These are phyloP conservation scores for Drosophila emarginata DNA, from an alignment of 2,888 invertebrate species.

Conservation along the genomic window DNA sequence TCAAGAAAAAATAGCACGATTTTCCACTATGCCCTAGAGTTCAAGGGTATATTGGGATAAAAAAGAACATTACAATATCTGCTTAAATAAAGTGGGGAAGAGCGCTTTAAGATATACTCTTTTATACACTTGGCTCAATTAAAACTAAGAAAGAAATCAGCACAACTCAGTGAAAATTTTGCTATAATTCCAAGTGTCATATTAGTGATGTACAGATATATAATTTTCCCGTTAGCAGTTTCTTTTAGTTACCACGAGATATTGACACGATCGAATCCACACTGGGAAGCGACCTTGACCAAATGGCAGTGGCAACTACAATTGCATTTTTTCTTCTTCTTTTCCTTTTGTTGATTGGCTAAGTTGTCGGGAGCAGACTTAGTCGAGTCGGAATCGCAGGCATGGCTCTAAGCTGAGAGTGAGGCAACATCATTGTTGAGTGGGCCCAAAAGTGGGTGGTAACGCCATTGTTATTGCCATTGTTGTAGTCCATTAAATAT, in stretches of 20 bases:
- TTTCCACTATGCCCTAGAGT: constrained; percentile 15
- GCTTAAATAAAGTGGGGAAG: no score
- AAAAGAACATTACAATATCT: no score
- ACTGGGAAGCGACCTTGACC: constrained; percentile 66
- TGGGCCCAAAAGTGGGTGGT: constrained; percentile 61
- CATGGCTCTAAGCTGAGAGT: constrained; percentile 43
- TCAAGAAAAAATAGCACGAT: constrained; percentile 56
- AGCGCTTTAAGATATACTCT: neutral
- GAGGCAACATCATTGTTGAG: constrained; percentile 62
- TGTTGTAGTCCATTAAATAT: constrained; percentile 44
- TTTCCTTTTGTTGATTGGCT: constrained; percentile 11
- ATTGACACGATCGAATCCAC: neutral
- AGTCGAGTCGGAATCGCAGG: constrained; percentile 7
- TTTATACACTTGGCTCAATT: neutral
- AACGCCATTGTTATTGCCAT: constrained; percentile 54
- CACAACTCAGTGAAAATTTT: no score
- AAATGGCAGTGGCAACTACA: constrained; percentile 33
- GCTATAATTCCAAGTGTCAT: no score
- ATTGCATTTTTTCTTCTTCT: constrained; percentile 13
- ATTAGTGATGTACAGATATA: neutral
- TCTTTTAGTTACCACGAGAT: neutral
- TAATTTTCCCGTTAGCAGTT: neutral
- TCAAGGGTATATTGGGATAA: neutral
- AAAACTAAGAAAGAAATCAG: neutral
- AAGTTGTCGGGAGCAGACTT: constrained; percentile 6